These are phyloP conservation scores for Corythucha ciliata DNA, from an alignment of 2,888 invertebrate species.

Conservation along the genomic window DNA sequence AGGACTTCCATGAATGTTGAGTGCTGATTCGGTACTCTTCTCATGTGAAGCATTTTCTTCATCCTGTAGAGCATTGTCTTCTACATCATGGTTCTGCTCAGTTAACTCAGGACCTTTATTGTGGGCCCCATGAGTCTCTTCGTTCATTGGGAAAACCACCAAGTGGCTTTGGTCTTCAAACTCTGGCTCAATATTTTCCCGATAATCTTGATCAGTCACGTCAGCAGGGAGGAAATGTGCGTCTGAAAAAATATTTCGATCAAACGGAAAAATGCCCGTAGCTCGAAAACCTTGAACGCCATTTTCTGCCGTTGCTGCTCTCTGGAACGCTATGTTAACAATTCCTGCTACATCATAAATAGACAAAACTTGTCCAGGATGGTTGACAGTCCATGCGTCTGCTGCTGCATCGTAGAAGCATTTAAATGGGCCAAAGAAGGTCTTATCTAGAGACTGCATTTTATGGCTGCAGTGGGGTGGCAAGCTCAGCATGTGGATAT, in stretches of 20 bases:
- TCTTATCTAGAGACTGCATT: constrained; percentile 19
- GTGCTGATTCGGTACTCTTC: constrained; percentile 1
- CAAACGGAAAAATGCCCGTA: constrained; percentile 10
- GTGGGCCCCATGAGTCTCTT: too few species aligned
- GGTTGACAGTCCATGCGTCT: constrained; percentile 8
- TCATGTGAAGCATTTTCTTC: not conserved
- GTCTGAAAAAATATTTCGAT: constrained; percentile 18
- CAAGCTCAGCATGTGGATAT: constrained; percentile 34
- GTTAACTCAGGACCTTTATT: too few species aligned
- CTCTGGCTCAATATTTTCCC: too few species aligned
- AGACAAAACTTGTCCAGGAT: constrained; percentile 6
- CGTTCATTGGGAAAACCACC: too few species aligned
- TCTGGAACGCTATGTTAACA: constrained; percentile 7
- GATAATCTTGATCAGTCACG: constrained; percentile 14
- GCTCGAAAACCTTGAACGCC: constrained; percentile 8
- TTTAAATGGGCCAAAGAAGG: constrained; percentile 16
- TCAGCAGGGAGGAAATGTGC: constrained; percentile 16
- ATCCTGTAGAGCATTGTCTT: not conserved
- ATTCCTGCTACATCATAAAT: constrained; percentile 4
- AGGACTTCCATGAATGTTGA: constrained; percentile 1
- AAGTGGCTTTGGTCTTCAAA: too few species aligned
- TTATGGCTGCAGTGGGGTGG: constrained; percentile 36
- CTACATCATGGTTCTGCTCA: not conserved
- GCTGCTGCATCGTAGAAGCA: constrained; percentile 4
- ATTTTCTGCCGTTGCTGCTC: constrained; percentile 7